These are phyloP conservation scores for Intellagama lesueurii DNA, from an alignment of 2,797 vertebrate genomes.

Conservation along the genomic window DNA sequence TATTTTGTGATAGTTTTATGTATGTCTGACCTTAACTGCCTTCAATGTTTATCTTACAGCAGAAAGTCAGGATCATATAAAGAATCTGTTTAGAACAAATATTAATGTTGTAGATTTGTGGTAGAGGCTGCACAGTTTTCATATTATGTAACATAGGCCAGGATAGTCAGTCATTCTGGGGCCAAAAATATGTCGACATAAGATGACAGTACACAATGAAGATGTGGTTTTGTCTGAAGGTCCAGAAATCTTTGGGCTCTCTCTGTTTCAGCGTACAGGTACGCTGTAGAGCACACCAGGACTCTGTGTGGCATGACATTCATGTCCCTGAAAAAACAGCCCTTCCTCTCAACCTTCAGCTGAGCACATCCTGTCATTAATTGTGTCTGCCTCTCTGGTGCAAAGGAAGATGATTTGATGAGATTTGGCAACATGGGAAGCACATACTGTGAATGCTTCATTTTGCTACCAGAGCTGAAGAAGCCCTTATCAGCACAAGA, in stretches of 20 bases:
- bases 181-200: background rate
- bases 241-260: background rate
- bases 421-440: constrained; percentile 25
- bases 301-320: background rate
- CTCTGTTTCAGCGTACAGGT: background rate
- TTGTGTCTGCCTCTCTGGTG: background rate
- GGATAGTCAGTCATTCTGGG: background rate
- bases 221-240: background rate
- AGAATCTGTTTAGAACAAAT: background rate
- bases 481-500: constrained; percentile 48
- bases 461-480: constrained; percentile 29
- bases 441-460: fast-evolving
- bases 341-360: fast-evolving
- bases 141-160: background rate
- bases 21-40: background rate
- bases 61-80: background rate
- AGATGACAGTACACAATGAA: background rate
- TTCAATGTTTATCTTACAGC: background rate
- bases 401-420: background rate
- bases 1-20: background rate
- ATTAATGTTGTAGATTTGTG: background rate
- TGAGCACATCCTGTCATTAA: background rate
- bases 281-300: background rate
- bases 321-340: background rate
- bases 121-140: background rate